Conservation (phyloP, 2,113 vertebrate genomes). For the Pituophis catenifer region DNA sequence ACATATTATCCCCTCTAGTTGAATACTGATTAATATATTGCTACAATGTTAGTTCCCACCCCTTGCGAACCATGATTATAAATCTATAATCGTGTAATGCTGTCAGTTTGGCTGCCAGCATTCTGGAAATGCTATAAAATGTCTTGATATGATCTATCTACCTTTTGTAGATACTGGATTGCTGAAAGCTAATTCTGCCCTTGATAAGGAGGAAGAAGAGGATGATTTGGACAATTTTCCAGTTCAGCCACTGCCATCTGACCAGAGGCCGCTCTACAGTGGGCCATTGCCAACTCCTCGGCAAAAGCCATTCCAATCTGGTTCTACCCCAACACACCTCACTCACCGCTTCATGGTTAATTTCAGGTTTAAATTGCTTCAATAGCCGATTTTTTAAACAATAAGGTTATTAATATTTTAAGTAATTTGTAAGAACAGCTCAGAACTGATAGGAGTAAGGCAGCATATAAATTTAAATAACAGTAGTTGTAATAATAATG, state of each 20-base stretch:
- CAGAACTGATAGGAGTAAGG: neutral
- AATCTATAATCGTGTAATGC: neutral
- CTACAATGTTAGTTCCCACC: too few relatives aligned
- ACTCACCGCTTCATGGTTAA: constrained; percentile 93
- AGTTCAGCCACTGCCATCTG: constrained; percentile 46
- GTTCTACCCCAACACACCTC: constrained; percentile 89
- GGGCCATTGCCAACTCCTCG: constrained; percentile 85
- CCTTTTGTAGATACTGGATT: constrained; percentile 74
- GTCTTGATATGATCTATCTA: neutral
- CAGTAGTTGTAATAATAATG: neutral
- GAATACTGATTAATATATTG: too few relatives aligned
- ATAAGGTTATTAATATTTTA: neutral
- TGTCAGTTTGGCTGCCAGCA: neutral
- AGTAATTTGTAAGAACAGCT: neutral
- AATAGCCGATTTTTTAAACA: neutral
- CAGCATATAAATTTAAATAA: neutral
- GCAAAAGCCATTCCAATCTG: constrained; percentile 91
- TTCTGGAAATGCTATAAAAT: neutral
- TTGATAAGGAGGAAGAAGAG: constrained; percentile 67
- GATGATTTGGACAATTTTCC: constrained; percentile 58
- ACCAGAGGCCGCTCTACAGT: constrained; percentile 75
- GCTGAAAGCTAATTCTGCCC: constrained; percentile 66
- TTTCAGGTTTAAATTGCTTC: neutral
- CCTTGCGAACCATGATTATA: too few relatives aligned
- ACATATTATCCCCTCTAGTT: too few relatives aligned